These are phyloP conservation scores for Pseudomyrmex sp. DNA, from an alignment of 1,140 invertebrate species.

Conservation along the genomic window DNA sequence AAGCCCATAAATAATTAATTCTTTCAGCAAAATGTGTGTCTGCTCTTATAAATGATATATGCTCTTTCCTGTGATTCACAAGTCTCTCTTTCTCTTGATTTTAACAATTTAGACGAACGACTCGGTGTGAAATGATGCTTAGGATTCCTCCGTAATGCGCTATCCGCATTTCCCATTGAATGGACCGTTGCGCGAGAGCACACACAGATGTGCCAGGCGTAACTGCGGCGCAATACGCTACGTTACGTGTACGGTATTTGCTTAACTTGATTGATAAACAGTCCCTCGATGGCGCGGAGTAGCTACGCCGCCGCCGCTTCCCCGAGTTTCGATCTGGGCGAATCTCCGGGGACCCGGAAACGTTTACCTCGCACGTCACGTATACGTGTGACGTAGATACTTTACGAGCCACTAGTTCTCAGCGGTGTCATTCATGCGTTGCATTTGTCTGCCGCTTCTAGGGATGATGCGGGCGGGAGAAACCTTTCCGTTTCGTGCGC, in stretches of 20 bases:
- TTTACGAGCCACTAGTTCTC: conserved; percentile 59
- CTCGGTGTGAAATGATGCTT: not conserved
- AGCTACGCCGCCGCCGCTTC: not conserved
- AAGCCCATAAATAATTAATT: too few species aligned
- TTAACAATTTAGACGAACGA: not conserved
- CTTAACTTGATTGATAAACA: conserved; percentile 74
- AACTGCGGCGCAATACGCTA: conserved; percentile 35
- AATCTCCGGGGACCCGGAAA: conserved; percentile 51
- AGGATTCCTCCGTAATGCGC: not conserved
- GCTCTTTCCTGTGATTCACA: too few species aligned
- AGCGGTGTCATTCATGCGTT: conserved; percentile 48
- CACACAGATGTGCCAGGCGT: conserved; percentile 35
- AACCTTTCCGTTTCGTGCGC: conserved; percentile 4
- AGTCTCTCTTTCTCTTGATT: too few species aligned
- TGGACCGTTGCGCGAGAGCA: conserved; percentile 15
- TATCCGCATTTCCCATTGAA: conserved; percentile 12
- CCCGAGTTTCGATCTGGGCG: conserved; percentile 64
- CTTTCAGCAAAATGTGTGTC: too few species aligned
- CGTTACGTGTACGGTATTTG: conserved; percentile 66
- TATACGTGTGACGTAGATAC: conserved; percentile 49
- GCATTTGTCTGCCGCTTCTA: conserved; percentile 40
- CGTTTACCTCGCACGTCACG: conserved; percentile 66
- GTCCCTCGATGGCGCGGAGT: conserved; percentile 62
- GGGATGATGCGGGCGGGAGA: conserved; percentile 21
- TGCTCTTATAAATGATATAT: too few species aligned